Percentiles rank a stretch among this genome's conserved stretches.
These are phyloP conservation scores for Corella eumyota DNA, from an alignment of 23 tunicate species.

Conservation along the genomic window DNA sequence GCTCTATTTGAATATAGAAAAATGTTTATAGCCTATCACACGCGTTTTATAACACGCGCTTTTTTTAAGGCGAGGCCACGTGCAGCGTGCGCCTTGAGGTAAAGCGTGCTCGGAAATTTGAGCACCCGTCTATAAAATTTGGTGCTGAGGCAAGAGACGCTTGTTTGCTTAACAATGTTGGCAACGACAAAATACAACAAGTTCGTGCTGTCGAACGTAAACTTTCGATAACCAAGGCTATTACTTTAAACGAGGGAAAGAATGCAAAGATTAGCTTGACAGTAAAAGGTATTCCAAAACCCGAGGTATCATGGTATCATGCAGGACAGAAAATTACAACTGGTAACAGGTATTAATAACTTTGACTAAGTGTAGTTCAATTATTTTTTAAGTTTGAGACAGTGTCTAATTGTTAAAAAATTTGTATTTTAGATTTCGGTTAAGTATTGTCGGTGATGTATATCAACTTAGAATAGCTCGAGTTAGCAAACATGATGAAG, in stretches of 20 bases:
- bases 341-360: slow-evolving; percentile 25
- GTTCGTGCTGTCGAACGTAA: not conserved
- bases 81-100: slow-evolving; percentile 45
- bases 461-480: slow-evolving; percentile 21
- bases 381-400: no score
- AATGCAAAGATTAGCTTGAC: slow-evolving; percentile 25
- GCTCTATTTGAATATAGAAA: not conserved
- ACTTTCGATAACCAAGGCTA: slow-evolving; percentile 3
- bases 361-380: no score
- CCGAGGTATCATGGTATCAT: slow-evolving; percentile 51
- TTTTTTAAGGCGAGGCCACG: slow-evolving; percentile 27
- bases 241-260: slow-evolving; percentile 15
- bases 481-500: slow-evolving; percentile 20
- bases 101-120: slow-evolving; percentile 3
- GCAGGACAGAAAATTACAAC: slow-evolving; percentile 24
- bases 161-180: not conserved
- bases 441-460: no score
- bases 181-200: not conserved
- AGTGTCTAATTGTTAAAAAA: no score
- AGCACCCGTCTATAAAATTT: slow-evolving; percentile 27
- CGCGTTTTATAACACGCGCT: not conserved
- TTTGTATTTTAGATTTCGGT: no score
- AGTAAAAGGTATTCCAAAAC: slow-evolving; percentile 35
- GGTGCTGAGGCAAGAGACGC: slow-evolving; percentile 1
- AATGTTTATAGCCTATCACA: not conserved